A percentile compares a stretch with the other conserved stretches of the same genome.
Evolutionary conservation across 2,797 vertebrate genomes (phyloP).

Genomic region (Xenops minutus): DNA sequence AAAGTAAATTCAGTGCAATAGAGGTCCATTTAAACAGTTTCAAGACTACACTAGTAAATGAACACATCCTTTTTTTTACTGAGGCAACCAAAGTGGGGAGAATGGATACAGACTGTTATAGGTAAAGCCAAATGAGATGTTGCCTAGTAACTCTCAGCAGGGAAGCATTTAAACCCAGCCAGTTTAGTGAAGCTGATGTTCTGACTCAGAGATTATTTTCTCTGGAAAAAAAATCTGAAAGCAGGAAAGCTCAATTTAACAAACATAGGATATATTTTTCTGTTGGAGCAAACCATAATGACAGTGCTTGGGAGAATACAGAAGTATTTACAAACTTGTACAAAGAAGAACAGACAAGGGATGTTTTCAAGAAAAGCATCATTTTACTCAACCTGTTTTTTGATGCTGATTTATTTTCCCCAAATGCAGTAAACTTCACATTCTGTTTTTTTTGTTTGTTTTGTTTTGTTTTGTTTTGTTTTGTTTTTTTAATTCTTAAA

Average conservation of each 20-base stretch:
- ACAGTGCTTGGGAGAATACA: neutral
- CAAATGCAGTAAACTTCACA: neutral
- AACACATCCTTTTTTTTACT: constrained; percentile 46
- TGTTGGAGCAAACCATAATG: neutral
- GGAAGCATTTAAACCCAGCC: constrained; percentile 39
- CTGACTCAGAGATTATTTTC: constrained; percentile 51
- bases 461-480: too few species aligned
- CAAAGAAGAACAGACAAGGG: neutral
- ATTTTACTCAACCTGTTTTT: neutral
- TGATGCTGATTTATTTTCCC: neutral
- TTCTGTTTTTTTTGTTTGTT: neutral
- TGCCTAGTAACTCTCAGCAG: constrained; percentile 68
- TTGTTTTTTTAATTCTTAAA: neutral
- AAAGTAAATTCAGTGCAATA: neutral
- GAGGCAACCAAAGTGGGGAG: constrained; percentile 20
- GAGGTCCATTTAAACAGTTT: neutral
- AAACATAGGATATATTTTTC: neutral
- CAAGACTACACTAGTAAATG: neutral
- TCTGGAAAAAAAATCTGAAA: constrained; percentile 18
- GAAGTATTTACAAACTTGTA: neutral
- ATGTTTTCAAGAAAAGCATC: neutral
- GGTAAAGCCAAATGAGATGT: constrained; percentile 57
- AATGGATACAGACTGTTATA: constrained; percentile 49
- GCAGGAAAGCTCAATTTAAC: neutral
- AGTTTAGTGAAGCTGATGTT: constrained; percentile 34